Evolutionary conservation across 2,888 invertebrate species (phyloP).

Genomic region (Nasonovia ribisnigri): DNA sequence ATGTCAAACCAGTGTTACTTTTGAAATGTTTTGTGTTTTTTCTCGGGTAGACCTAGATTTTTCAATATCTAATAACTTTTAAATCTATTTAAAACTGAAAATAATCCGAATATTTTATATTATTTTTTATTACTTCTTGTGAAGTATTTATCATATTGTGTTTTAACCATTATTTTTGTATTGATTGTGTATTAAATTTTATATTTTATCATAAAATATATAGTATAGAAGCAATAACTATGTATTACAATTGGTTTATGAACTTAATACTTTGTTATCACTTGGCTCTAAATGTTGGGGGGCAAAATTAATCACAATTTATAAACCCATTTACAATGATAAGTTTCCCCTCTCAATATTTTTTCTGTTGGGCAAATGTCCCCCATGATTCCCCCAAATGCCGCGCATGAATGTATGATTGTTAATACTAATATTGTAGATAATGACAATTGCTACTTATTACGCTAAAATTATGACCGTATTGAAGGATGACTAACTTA

Average conservation of each 20-base stretch:
- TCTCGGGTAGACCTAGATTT: too few species aligned
- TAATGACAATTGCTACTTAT: not conserved
- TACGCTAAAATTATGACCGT: not conserved
- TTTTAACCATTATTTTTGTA: not conserved
- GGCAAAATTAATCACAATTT: too few species aligned
- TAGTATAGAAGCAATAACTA: not conserved
- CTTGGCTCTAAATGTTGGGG: too few species aligned
- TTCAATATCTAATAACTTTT: not conserved
- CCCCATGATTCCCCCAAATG: too few species aligned
- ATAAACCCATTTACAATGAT: too few species aligned
- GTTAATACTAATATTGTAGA: not conserved
- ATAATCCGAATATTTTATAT: not conserved
- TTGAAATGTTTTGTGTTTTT: too few species aligned
- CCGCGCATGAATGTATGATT: too few species aligned
- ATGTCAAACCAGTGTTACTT: not conserved
- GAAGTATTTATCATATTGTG: not conserved
- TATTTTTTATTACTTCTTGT: not conserved
- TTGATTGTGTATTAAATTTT: not conserved
- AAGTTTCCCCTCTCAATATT: too few species aligned
- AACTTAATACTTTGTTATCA: not conserved
- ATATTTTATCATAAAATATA: not conserved
- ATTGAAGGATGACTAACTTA: not conserved
- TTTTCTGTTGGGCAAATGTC: too few species aligned
- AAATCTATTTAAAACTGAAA: not conserved
- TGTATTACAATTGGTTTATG: not conserved